phyloP scores from a whole-genome alignment of 1,140 invertebrate species.

The Drosophila nikananu region DNA sequence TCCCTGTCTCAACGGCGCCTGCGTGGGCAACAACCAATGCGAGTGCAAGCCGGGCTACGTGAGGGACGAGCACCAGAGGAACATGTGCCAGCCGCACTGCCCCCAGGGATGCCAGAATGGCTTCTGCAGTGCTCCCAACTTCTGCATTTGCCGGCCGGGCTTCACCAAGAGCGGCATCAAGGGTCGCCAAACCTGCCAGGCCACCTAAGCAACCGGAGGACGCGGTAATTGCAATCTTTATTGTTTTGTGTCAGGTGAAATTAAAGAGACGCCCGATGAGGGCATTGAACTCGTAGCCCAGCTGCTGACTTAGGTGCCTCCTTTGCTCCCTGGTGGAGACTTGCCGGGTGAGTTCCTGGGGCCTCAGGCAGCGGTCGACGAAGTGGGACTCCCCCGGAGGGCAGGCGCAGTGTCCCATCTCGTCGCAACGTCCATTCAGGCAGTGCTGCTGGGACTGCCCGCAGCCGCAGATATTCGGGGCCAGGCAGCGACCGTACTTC shows the following conservation, averaged over 20 bases:
- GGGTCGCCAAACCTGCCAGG: conserved; percentile 88
- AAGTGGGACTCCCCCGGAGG: conserved; percentile 55
- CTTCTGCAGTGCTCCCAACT: conserved; percentile 87
- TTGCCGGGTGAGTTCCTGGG: conserved; percentile 14
- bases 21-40: conserved; percentile 86
- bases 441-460: conserved; percentile 51
- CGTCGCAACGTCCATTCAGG: conserved; percentile 53
- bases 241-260: conserved; percentile 28
- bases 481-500: conserved; percentile 63
- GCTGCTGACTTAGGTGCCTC: conserved; percentile 40
- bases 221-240: not conserved
- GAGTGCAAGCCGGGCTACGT: conserved; percentile 86
- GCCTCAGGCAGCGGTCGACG: conserved; percentile 62
- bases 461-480: conserved; percentile 74
- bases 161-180: conserved; percentile 89
- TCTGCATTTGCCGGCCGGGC: conserved; percentile 87
- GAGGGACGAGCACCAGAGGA: conserved; percentile 84
- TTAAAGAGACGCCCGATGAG: conserved; percentile 72
- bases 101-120: conserved; percentile 88
- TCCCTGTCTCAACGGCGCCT: conserved; percentile 86
- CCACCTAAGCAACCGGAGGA: conserved; percentile 28
- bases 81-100: conserved; percentile 87
- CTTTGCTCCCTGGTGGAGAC: conserved; percentile 36
- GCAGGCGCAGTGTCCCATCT: conserved; percentile 59
- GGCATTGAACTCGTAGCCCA: conserved; percentile 68